These are phyloP conservation scores for Oophaga sylvatica DNA, from an alignment of 2,797 vertebrate species.

Conservation along the genomic window DNA sequence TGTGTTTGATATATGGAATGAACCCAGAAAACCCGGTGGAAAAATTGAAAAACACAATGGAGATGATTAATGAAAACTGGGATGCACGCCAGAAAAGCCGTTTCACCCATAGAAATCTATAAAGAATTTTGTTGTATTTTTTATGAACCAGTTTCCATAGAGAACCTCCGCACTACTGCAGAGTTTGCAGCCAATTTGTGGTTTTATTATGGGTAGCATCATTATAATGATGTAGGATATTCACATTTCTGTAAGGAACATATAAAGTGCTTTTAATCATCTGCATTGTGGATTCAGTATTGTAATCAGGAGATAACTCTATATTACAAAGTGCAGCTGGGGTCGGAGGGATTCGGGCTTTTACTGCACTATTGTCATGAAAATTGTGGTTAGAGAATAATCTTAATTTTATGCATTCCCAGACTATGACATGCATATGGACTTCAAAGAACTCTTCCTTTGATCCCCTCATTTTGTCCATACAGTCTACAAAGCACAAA, in stretches of 20 bases:
- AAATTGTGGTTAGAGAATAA: conserved; percentile 11
- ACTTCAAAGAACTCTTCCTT: conserved; percentile 21
- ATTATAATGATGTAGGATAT: not conserved
- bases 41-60: not conserved
- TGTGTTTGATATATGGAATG: no score
- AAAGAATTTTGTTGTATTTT: not conserved
- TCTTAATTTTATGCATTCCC: conserved; percentile 20
- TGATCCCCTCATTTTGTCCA: not conserved
- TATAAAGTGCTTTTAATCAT: not conserved
- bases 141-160: not conserved
- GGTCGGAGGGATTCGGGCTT: not conserved
- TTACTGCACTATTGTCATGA: not conserved
- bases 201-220: not conserved
- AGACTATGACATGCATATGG: conserved; percentile 13
- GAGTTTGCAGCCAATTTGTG: not conserved
- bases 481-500: not conserved
- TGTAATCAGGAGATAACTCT: not conserved
- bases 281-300: not conserved
- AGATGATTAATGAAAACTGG: not conserved
- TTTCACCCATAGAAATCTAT: not conserved
- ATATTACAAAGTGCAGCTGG: not conserved
- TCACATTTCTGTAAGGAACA: not conserved
- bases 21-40: no score
- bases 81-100: not conserved
- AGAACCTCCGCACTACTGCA: not conserved